Evolutionary conservation across 2,113 vertebrate species (phyloP).

Genomic region (Oryzias woworae): DNA sequence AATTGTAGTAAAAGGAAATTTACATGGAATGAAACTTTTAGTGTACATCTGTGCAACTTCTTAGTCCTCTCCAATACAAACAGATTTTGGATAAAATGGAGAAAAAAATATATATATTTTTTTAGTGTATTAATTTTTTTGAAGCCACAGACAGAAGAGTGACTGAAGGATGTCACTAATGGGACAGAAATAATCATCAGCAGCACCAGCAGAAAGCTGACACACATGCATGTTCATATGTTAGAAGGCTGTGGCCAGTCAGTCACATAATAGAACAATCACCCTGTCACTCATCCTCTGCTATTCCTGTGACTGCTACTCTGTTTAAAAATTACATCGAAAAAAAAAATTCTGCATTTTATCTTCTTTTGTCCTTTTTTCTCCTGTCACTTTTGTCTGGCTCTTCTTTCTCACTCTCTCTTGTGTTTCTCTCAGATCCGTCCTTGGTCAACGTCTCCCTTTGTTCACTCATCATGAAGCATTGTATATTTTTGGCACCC

Average conservation of each 20-base stretch:
- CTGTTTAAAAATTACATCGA: slow-evolving; percentile 47
- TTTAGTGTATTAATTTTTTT: slow-evolving; percentile 34
- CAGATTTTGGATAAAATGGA: slow-evolving; percentile 18
- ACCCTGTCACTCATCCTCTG: slow-evolving; percentile 65
- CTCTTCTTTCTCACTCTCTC: slow-evolving; percentile 49
- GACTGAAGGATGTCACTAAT: slow-evolving; percentile 61
- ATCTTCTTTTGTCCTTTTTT: slow-evolving; percentile 61
- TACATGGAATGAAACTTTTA: slow-evolving; percentile 9
- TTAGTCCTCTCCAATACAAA: slow-evolving; percentile 19
- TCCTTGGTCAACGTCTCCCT: slow-evolving; percentile 63
- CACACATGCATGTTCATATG: slow-evolving; percentile 62
- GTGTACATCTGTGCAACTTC: slow-evolving; percentile 16
- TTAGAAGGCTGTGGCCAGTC: slow-evolving; percentile 72
- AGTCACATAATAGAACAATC: slow-evolving; percentile 76
- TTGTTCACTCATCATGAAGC: slow-evolving; percentile 60
- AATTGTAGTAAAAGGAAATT: slow-evolving; percentile 17
- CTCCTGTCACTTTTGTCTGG: slow-evolving; percentile 47
- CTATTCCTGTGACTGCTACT: slow-evolving; percentile 37
- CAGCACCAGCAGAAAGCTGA: slow-evolving; percentile 46
- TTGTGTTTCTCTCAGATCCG: slow-evolving; percentile 48
- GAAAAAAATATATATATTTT: slow-evolving; percentile 8
- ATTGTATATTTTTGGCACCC: slow-evolving; percentile 55
- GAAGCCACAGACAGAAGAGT: slow-evolving; percentile 2
- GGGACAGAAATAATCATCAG: slow-evolving; percentile 64
- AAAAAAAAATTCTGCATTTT: slow-evolving; percentile 76